Base-by-base conservation (phyloP, 1,140 invertebrate genomes). In the Hyphantria cunea region DNA sequence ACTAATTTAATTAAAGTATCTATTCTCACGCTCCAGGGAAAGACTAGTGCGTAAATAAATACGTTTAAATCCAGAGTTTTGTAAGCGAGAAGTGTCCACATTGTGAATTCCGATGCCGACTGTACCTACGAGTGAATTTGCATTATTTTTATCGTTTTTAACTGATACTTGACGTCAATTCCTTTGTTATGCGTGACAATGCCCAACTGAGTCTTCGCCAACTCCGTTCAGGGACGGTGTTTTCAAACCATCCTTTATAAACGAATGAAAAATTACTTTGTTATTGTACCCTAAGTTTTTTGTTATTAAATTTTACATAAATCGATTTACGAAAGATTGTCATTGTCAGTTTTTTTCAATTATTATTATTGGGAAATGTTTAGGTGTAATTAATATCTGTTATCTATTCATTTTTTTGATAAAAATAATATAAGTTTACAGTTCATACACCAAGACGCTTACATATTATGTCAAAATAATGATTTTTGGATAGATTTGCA, bases 131-230 rank as follows among this genome's bases (percentile, higher is more conserved):
- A 84, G 84, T 89, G 84, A 89, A 89, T 87, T 82, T 86, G 80
- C 86, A 84, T 87, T 86, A 86, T 84, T 89, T 86, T 87, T 86
- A 83, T 84, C 84, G 74, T 78, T 78, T 64, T 64, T 60, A 42
- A 58, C 68, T 51, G 70, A 70, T 70, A 73, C 70, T 69, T 60
- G 66, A 64, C 39, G 56, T 45, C 39, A 64, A 54, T 44, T 31
- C 45, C 55, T 66, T 73, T 78, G 68, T 73, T 55, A 32, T 12
- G 33, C 32, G 37, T 54, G 63, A 75, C 76, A 75, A 78, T 68
- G 61, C 49, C 13, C 5, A 11, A 66, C 56, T 70, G 72, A 68
- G 52, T 72, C 61, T 25, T 25, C 17, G 17, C 17, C 17, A 25
- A 25, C 17, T 68, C 52, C 66, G 63, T 73, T 75, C 67, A 64